Evolutionary conservation across 2,113 vertebrate species (phyloP).

Genomic region (human): DNA sequence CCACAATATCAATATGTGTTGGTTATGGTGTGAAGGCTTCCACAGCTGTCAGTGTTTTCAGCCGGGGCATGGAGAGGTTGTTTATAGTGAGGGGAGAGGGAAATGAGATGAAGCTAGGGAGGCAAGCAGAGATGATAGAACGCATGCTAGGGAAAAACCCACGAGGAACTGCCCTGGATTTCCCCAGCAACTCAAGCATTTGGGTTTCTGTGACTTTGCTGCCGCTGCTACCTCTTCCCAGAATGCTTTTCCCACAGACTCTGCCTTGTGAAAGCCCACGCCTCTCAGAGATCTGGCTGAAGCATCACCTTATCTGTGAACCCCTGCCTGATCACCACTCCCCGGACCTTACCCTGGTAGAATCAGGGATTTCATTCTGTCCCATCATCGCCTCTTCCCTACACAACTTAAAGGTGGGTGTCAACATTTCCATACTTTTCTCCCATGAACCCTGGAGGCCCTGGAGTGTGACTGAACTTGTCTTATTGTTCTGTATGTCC

Average conservation of each 20-base stretch:
- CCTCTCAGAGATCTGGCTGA: background rate
- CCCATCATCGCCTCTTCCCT: background rate
- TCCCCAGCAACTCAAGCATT: background rate
- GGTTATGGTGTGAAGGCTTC: background rate
- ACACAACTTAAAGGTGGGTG: background rate
- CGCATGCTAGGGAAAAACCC: background rate
- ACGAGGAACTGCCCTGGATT: accelerated
- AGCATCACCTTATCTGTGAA: background rate
- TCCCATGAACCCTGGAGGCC: background rate
- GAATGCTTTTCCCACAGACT: background rate
- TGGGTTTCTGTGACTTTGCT: background rate
- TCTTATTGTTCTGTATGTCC: background rate
- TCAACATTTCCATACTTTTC: background rate
- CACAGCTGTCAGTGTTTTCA: background rate
- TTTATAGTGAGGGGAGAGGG: background rate
- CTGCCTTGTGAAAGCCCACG: background rate
- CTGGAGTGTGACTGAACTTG: background rate
- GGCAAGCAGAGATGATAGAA: background rate
- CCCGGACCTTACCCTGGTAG: background rate
- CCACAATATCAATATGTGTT: accelerated
- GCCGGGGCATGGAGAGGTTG: background rate
- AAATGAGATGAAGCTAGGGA: background rate
- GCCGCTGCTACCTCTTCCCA: background rate
- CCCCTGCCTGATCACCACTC: background rate
- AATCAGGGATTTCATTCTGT: background rate